phyloP scores from a whole-genome alignment of 2,797 vertebrate species.

The Coregonus ussuriensis region DNA sequence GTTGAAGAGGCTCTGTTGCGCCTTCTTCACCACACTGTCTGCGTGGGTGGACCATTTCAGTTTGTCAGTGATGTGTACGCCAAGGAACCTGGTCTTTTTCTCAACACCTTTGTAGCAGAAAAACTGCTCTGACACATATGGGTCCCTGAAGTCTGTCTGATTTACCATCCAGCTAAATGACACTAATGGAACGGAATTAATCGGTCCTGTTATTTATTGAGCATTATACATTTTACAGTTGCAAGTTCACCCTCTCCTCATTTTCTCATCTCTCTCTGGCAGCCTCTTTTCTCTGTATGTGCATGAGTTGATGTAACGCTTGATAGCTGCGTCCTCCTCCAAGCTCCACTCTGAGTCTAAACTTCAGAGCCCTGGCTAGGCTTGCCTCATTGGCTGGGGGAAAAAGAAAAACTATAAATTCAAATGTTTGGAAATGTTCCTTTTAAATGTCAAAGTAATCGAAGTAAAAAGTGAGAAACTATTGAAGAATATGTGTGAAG shows the following conservation, averaged over 20 bases:
- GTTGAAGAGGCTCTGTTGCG: too few relatives aligned
- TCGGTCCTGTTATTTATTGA: constrained; percentile 46
- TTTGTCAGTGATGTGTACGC: too few relatives aligned
- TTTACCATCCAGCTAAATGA: constrained; percentile 43
- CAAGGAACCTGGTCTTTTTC: constrained; percentile 14
- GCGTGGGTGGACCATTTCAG: too few relatives aligned
- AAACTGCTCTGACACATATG: constrained; percentile 42
- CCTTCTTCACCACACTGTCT: too few relatives aligned
- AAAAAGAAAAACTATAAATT: constrained; percentile 34
- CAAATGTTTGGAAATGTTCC: constrained; percentile 37
- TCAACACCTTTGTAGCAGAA: constrained; percentile 37
- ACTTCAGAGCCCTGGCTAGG: constrained; percentile 33
- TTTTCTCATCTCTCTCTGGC: constrained; percentile 25
- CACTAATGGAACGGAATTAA: constrained; percentile 36
- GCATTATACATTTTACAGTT: constrained; percentile 36
- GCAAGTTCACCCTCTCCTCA: constrained; percentile 29
- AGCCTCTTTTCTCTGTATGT: constrained; percentile 17
- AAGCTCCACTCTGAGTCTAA: constrained; percentile 9
- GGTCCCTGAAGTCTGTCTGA: constrained; percentile 40
- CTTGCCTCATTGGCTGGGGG: constrained; percentile 23
- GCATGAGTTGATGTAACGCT: constrained; percentile 31
- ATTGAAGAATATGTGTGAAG: not conserved
- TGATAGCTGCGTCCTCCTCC: constrained; percentile 33
- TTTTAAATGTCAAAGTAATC: constrained; percentile 42
- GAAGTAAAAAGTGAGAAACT: constrained; percentile 24